Conservation (phyloP, 1,140 invertebrate genomes). For the fruit fly (Drosophila melanogaster) region Release_6_plus_ISO1_MT NT_033779.5:19643001-19643500, state of each 20-base stretch:
- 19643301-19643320: constrained; percentile 61
- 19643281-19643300: constrained; percentile 17
- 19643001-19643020: constrained; percentile 8
- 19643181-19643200: background rate
- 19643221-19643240: constrained; percentile 4
- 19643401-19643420: constrained; percentile 4
- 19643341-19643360: constrained; percentile 88
- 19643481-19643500: constrained; percentile 77
- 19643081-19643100: too few species aligned
- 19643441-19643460: constrained; percentile 55
- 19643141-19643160: background rate
- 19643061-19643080: too few species aligned
- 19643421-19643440: constrained; percentile 47
- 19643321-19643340: constrained; percentile 87
- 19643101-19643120: too few species aligned
- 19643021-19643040: background rate
- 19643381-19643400: constrained; percentile 25
- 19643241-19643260: constrained; percentile 39
- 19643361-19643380: constrained; percentile 89
- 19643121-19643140: too few species aligned
- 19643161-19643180: background rate
- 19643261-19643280: constrained; percentile 19
- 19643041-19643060: background rate
- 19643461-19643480: constrained; percentile 1
- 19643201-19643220: too few species aligned